Evolutionary conservation across 1,140 invertebrate species (phyloP).

Genomic region (Pogonus chalceus): DNA sequence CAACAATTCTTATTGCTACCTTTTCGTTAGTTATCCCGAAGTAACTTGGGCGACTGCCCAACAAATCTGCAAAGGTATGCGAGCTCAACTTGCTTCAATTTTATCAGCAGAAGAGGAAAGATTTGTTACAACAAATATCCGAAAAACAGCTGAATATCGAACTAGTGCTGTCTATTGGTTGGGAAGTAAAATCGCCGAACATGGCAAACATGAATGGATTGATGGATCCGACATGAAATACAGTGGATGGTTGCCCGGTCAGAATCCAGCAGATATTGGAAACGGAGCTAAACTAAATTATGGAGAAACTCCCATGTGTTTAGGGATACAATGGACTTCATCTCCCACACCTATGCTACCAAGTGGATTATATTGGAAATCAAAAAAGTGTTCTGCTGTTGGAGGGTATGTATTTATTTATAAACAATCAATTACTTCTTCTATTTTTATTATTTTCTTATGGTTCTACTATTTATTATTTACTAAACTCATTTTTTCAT

Average conservation of each 20-base stretch:
- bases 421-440: too few species aligned
- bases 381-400: conserved; percentile 42
- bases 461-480: too few species aligned
- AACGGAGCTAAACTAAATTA: conserved; percentile 33
- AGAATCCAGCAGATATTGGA: conserved; percentile 23
- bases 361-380: conserved; percentile 52
- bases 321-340: conserved; percentile 51
- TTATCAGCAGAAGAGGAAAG: conserved; percentile 50
- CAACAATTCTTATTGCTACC: conserved; percentile 58
- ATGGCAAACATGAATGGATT: conserved; percentile 43
- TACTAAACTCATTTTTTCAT: too few species aligned
- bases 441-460: too few species aligned
- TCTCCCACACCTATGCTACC: conserved; percentile 46
- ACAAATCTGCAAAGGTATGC: conserved; percentile 57
- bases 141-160: conserved; percentile 54
- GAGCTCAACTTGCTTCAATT: conserved; percentile 47
- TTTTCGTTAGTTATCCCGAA: conserved; percentile 59
- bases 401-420: conserved; percentile 61
- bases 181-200: conserved; percentile 36
- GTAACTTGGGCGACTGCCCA: conserved; percentile 62
- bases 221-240: conserved; percentile 46
- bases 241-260: conserved; percentile 45
- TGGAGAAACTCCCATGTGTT: conserved; percentile 35
- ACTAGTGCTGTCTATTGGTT: conserved; percentile 60
- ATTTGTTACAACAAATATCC: conserved; percentile 51